These are phyloP conservation scores for Brachionus rubens DNA, from an alignment of 1,140 invertebrate genomes.

Conservation along the genomic window DNA sequence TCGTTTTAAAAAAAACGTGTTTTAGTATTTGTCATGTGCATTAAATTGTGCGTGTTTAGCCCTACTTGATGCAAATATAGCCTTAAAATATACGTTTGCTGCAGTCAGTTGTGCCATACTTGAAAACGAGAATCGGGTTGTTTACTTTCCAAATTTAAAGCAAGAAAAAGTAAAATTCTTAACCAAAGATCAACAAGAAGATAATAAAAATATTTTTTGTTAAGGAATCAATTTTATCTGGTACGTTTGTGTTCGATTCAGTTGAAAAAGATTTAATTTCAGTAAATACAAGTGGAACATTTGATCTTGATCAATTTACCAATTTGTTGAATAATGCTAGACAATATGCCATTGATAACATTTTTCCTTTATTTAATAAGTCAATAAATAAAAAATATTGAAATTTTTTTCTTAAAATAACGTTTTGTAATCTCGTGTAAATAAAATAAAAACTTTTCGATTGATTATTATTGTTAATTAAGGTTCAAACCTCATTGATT, in stretches of 20 bases:
- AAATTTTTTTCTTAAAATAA: no score
- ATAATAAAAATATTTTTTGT: background rate
- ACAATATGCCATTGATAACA: conserved; percentile 10
- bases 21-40: conserved; percentile 71
- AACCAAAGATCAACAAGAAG: background rate
- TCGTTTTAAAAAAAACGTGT: background rate
- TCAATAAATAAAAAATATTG: conserved; percentile 37
- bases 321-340: conserved; percentile 12
- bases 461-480: no score
- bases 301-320: conserved; percentile 14
- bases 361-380: conserved; percentile 19
- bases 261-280: conserved; percentile 35
- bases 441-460: no score
- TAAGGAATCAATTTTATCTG: background rate
- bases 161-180: background rate
- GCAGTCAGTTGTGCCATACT: conserved; percentile 62
- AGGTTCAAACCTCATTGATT: no score
- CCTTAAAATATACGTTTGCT: conserved; percentile 76
- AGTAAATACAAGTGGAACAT: background rate
- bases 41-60: conserved; percentile 78
- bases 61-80: conserved; percentile 73
- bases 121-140: conserved; percentile 1
- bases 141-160: conserved; percentile 31
- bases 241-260: conserved; percentile 38
- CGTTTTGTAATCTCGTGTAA: no score